Evolutionary conservation across 2,113 vertebrate genomes (phyloP), one percentile per base, ranked within the genome.

Genomic region (Sebastes fasciatus): DNA sequence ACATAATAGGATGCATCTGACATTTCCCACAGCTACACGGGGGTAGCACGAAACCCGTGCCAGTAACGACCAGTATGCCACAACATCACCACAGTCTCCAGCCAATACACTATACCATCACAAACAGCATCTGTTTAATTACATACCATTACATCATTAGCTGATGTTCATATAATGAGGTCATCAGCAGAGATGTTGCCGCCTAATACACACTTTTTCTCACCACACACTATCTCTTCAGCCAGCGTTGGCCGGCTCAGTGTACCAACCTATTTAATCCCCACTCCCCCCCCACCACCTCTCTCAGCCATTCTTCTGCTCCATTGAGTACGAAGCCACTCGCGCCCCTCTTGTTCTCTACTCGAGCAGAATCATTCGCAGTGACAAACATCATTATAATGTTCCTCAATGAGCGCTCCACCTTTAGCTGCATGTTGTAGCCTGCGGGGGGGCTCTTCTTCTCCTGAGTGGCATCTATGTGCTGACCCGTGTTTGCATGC

Each of bases 371-470:
- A 93, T 93, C 88, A 87, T 78, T 64, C 63, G 72, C 80, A 74
- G 80, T 90, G 92, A 94, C 89, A 94, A 92, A 92, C 89, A 89
- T 92, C 90, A 89, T 94, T 91, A 93, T 83, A 89, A 86, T 85
- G 86, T 77, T 87, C 77, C 72, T 86, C 82, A 90, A 79, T 86
- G 87, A 87, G 70, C 10, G 21, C 74, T 92, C 86, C 74, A 94
- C 91, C 92, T 94, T 92, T 84, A 77, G 86, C 73, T 91, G 87
- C 61, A 81, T 88, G 83, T 55, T 74, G 57, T 89, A 84, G 90
- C 92, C 89, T 52, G 84, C 40, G 68, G 91, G 79, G 71, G 79
- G 80, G 34, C 34, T 34, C 34, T 46, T 88, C 83, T 84, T 88
- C 86, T 83, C 82, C 84, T 85, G 80, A 87, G 78, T 73, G 78